These are phyloP conservation scores for Augochlora pura DNA, from an alignment of 1,140 invertebrate species.

Conservation along the genomic window DNA sequence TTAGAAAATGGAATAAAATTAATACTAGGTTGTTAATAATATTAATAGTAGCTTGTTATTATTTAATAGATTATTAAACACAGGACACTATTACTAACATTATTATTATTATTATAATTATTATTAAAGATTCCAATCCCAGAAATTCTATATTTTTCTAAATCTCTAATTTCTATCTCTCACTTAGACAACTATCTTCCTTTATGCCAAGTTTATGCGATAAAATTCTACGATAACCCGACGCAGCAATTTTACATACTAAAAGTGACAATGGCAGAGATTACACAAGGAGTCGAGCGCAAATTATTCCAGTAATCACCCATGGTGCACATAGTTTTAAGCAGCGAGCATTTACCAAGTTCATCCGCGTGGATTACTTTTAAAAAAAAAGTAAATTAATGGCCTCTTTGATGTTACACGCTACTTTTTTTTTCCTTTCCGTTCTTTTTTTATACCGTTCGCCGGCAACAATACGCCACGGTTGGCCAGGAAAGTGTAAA, in stretches of 20 bases:
- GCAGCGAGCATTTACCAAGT: conserved; percentile 10
- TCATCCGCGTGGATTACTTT: conserved; percentile 38
- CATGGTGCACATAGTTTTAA: conserved; percentile 3
- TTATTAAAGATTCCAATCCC: too few relatives aligned
- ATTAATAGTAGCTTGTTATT: too few relatives aligned
- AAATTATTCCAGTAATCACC: conserved; percentile 11
- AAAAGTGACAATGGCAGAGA: neutral
- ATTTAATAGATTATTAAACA: too few relatives aligned
- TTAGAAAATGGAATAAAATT: too few relatives aligned
- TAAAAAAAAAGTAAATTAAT: conserved; percentile 24
- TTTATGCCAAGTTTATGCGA: too few relatives aligned
- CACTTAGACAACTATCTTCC: too few relatives aligned
- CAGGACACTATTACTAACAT: too few relatives aligned
- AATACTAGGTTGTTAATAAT: too few relatives aligned
- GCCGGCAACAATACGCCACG: conserved; percentile 24
- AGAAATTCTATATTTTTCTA: too few relatives aligned
- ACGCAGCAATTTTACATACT: neutral
- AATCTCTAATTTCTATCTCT: too few relatives aligned
- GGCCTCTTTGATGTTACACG: conserved; percentile 47
- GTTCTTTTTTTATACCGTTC: conserved; percentile 31
- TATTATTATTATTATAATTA: too few relatives aligned
- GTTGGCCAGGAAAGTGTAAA: conserved; percentile 40
- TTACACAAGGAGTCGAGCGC: neutral
- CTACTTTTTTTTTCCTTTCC: conserved; percentile 37
- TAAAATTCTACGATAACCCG: too few relatives aligned